These are phyloP conservation scores for Morus bassanus DNA, from an alignment of 2,797 vertebrate genomes.

Conservation along the genomic window DNA sequence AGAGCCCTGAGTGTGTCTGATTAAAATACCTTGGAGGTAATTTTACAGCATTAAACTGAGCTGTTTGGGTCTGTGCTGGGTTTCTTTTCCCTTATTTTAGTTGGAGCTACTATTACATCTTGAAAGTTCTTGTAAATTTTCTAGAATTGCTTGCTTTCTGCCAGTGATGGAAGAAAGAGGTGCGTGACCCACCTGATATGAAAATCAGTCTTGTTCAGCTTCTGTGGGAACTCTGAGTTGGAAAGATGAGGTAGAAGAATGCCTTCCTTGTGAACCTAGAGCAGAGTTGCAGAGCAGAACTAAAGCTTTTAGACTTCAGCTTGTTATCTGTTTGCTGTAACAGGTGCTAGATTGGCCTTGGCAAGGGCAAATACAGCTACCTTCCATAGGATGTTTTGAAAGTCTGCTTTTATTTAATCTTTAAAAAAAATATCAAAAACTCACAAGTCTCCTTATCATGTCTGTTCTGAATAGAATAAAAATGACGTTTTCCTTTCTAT, in stretches of 20 bases:
- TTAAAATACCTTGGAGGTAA: background rate
- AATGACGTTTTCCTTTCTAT: background rate
- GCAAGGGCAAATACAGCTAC: background rate
- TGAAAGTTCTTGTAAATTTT: background rate
- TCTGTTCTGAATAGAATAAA: background rate
- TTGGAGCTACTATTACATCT: background rate
- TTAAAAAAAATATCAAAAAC: background rate
- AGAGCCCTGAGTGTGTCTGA: background rate
- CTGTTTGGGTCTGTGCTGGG: background rate
- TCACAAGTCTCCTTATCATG: background rate
- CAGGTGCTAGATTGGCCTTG: background rate
- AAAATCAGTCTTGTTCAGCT: background rate
- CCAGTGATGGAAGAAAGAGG: background rate
- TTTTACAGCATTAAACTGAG: background rate
- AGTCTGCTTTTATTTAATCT: background rate
- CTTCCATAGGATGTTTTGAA: background rate
- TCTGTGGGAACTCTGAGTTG: background rate
- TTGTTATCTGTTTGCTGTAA: background rate
- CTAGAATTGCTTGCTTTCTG: background rate
- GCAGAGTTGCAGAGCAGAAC: background rate
- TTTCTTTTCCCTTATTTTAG: background rate
- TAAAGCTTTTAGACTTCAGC: background rate
- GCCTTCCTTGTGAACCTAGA: background rate
- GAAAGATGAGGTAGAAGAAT: background rate
- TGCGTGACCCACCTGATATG: background rate